A percentile compares a stretch with the other conserved stretches of the same genome.
phyloP scores from a whole-genome alignment of 2,888 invertebrate species.

The Metallyticus violacea region DNA sequence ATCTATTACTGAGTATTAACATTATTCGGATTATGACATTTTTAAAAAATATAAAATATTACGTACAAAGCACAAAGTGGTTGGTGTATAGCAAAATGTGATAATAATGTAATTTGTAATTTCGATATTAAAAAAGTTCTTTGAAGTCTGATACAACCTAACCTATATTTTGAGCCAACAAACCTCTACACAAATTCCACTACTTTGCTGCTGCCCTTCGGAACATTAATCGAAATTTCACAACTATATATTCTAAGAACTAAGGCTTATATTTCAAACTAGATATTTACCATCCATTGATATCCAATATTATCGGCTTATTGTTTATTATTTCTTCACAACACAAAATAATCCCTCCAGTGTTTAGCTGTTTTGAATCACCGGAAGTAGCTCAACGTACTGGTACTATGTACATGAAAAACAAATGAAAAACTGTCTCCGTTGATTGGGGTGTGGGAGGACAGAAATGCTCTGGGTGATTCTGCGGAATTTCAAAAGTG shows the following conservation, averaged over 20 bases:
- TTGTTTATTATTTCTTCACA: slow-evolving; percentile 9
- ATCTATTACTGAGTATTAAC: not conserved
- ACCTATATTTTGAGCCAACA: not conserved
- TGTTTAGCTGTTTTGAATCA: slow-evolving; percentile 34
- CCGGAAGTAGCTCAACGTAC: slow-evolving; percentile 27
- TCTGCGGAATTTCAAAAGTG: not conserved
- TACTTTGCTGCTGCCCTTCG: not conserved
- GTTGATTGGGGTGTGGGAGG: not conserved
- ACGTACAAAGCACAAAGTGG: not conserved
- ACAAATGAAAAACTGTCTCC: slow-evolving; percentile 24
- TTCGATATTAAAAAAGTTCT: not conserved
- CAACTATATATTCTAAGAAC: not conserved
- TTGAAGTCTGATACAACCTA: not conserved
- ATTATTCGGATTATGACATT: not conserved
- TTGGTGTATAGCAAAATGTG: not conserved
- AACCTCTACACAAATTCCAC: not conserved
- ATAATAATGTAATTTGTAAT: not conserved
- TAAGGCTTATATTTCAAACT: not conserved
- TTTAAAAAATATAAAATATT: not conserved
- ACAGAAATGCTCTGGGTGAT: not conserved
- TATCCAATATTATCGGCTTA: not conserved
- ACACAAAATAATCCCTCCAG: slow-evolving; percentile 24
- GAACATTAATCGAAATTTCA: not conserved
- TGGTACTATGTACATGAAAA: slow-evolving; percentile 14
- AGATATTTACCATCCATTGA: slow-evolving; percentile 30